Evolutionary conservation across 2,113 vertebrate genomes (phyloP).

Genomic region (Lasiurus cinereus): DNA sequence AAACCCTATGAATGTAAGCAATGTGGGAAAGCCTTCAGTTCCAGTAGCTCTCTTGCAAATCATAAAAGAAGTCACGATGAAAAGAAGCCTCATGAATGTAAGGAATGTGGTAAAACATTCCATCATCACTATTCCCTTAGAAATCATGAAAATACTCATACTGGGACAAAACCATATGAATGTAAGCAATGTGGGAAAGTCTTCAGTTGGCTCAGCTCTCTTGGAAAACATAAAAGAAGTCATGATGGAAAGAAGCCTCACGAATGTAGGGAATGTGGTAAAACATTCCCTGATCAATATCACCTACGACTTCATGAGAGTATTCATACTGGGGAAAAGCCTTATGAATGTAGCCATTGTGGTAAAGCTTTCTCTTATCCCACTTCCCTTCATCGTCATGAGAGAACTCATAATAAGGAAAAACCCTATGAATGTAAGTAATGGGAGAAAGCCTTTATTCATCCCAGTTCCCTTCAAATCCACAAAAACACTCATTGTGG

Average conservation of each 20-base stretch:
- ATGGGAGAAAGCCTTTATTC: not conserved
- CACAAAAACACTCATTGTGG: not conserved
- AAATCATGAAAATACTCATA: constrained; percentile 12
- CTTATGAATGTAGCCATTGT: not conserved
- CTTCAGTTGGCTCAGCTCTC: not conserved
- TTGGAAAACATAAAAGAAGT: not conserved
- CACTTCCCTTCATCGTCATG: too few relatives aligned
- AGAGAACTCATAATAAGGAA: too few relatives aligned
- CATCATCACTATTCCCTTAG: not conserved
- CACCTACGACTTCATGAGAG: not conserved
- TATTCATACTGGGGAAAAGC: not conserved
- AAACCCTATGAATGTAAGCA: constrained; percentile 43
- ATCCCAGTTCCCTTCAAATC: not conserved
- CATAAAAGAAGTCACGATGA: constrained; percentile 59
- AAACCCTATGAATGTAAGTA: too few relatives aligned
- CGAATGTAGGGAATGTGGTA: not conserved
- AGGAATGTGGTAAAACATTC: constrained; percentile 35
- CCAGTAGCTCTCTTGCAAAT: not conserved
- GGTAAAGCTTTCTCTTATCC: not conserved
- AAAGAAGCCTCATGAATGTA: constrained; percentile 46
- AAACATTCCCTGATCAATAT: not conserved
- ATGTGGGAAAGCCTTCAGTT: constrained; percentile 27
- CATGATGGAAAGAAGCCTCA: not conserved
- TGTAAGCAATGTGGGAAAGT: not conserved
- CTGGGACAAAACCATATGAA: not conserved